Evolutionary conservation across 1,140 invertebrate genomes (phyloP).

Genomic region (Rhopalosiphum maidis): DNA sequence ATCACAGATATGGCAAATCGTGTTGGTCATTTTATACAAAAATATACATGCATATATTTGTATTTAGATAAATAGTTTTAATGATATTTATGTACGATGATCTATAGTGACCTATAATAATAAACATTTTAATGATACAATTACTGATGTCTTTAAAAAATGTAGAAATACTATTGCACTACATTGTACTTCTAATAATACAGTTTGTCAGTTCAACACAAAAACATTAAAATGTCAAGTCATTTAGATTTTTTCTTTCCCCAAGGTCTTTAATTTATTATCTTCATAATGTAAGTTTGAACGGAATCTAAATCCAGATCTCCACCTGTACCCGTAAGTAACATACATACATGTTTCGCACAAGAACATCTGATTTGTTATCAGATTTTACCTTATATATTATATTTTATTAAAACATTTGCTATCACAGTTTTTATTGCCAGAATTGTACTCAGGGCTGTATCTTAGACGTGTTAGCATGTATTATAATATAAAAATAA

Average conservation of each 20-base stretch:
- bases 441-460: not conserved
- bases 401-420: slow-evolving; percentile 9
- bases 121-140: slow-evolving; percentile 1
- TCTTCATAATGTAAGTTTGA: not conserved
- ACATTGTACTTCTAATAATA: slow-evolving; percentile 10
- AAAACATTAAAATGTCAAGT: slow-evolving; percentile 35
- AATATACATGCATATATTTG: not conserved
- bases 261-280: slow-evolving; percentile 23
- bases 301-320: not conserved
- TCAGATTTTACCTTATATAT: not conserved
- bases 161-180: not conserved
- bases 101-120: slow-evolving; percentile 5
- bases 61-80: slow-evolving; percentile 7
- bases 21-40: not conserved
- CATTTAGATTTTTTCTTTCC: slow-evolving; percentile 10
- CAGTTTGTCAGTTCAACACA: not conserved
- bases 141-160: not conserved
- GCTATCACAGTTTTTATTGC: not conserved
- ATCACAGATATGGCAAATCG: not conserved
- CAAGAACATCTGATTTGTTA: slow-evolving; percentile 12
- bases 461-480: not conserved
- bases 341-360: not conserved
- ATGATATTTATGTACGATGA: slow-evolving; percentile 9
- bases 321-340: not conserved
- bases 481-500: not conserved